Percentiles rank a stretch among this genome's conserved stretches.
phyloP scores from a whole-genome alignment of 2,797 vertebrate genomes.

The Urocyon cinereoargenteus region DNA sequence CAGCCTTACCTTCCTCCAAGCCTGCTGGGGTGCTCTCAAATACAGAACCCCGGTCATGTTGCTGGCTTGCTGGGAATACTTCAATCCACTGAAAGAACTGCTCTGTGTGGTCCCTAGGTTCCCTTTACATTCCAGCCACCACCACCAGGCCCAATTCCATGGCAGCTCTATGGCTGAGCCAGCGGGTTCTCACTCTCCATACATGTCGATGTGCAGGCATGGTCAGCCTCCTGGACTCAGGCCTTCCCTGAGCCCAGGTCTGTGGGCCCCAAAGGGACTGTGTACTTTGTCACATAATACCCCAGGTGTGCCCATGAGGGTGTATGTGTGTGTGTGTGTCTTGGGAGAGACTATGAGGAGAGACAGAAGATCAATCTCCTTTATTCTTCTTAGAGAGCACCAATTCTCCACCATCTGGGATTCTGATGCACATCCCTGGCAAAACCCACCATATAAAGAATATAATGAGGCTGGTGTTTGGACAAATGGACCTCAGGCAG shows the following conservation, averaged over 20 bases:
- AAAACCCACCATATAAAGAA: neutral
- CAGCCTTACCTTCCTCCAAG: neutral
- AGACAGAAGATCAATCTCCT: neutral
- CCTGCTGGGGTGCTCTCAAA: neutral
- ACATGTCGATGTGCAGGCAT: accelerated
- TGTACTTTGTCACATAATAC: neutral
- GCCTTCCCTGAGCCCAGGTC: neutral
- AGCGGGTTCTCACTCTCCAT: neutral
- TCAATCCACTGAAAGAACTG: neutral
- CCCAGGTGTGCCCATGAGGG: neutral
- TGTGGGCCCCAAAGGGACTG: neutral
- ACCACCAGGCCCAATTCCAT: neutral
- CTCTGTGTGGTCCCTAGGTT: too few relatives aligned
- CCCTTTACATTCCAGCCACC: neutral
- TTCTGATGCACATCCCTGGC: neutral
- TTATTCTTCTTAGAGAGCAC: neutral
- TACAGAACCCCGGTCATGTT: neutral
- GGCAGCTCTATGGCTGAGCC: neutral
- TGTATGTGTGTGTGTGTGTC: neutral
- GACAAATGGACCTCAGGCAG: neutral
- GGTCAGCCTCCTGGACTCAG: neutral
- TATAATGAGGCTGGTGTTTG: neutral
- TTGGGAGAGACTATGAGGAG: neutral
- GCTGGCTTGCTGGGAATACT: neutral
- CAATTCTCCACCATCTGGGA: neutral